Conservation (phyloP, 2,113 vertebrate species). For the Pseudolaguvia tuberculata region DNA sequence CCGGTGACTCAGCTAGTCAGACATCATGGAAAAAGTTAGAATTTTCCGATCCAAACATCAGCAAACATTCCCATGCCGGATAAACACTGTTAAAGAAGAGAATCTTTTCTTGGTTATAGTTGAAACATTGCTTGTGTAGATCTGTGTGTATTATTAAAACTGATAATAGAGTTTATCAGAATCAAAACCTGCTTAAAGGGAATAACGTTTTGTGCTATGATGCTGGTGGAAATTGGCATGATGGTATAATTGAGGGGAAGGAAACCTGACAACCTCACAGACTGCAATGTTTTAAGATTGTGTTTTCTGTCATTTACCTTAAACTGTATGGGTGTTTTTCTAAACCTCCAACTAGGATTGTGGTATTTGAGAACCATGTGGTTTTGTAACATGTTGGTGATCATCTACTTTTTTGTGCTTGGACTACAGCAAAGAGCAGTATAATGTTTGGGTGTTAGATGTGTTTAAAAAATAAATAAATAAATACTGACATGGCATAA, state of each 20-base stretch:
- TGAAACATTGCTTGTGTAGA: neutral
- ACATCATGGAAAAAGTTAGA: neutral
- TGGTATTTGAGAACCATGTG: neutral
- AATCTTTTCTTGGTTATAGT: neutral
- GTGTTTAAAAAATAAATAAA: neutral
- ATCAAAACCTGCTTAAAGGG: neutral
- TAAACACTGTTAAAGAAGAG: neutral
- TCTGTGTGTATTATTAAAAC: neutral
- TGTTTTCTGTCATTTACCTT: no score
- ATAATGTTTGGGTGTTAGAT: neutral
- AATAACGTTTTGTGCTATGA: neutral
- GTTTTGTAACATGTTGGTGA: no score
- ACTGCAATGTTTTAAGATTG: no score
- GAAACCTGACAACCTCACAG: no score
- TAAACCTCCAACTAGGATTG: neutral
- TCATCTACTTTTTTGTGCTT: no score
- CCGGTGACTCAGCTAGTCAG: no score
- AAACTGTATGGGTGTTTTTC: no score
- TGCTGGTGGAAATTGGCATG: neutral
- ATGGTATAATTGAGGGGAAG: no score
- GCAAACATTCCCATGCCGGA: no score
- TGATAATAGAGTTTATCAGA: neutral
- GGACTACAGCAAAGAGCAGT: no score
- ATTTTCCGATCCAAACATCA: neutral
- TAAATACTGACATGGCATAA: slow-evolving; percentile 10